Percentiles rank a stretch among this genome's conserved stretches.
These are phyloP conservation scores for Eupristina koningsbergeri DNA, from an alignment of 1,140 invertebrate species.

Conservation along the genomic window DNA sequence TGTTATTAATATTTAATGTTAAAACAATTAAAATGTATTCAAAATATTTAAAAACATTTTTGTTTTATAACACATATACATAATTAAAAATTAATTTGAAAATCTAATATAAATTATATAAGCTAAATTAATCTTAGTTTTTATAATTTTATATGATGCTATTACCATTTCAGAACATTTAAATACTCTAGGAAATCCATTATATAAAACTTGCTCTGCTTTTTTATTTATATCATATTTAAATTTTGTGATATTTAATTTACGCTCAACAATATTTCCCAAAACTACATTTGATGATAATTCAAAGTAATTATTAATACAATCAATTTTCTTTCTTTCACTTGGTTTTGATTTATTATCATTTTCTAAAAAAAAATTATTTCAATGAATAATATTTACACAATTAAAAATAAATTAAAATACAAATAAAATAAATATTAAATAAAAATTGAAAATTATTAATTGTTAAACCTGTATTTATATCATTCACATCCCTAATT, in stretches of 20 bases:
- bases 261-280: constrained; percentile 78
- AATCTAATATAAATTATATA: too few relatives aligned
- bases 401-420: too few relatives aligned
- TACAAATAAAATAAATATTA: too few relatives aligned
- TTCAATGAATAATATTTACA: too few relatives aligned
- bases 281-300: constrained; percentile 72
- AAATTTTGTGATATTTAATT: constrained; percentile 58
- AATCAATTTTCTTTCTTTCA: constrained; percentile 64
- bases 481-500: too few relatives aligned
- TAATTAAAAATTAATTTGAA: too few relatives aligned
- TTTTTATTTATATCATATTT: constrained; percentile 52
- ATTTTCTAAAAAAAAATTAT: constrained; percentile 59
- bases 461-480: constrained; percentile 19
- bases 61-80: too few relatives aligned
- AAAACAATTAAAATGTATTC: too few relatives aligned
- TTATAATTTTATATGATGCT: background rate
- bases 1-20: too few relatives aligned
- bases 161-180: constrained; percentile 30
- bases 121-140: background rate
- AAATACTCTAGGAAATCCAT: constrained; percentile 65
- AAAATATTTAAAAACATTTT: too few relatives aligned
- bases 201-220: constrained; percentile 23
- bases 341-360: constrained; percentile 62
- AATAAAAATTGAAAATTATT: background rate
- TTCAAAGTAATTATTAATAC: constrained; percentile 72